Conservation (phyloP, 2,888 invertebrate genomes). For the Periphyllus acericola region DNA sequence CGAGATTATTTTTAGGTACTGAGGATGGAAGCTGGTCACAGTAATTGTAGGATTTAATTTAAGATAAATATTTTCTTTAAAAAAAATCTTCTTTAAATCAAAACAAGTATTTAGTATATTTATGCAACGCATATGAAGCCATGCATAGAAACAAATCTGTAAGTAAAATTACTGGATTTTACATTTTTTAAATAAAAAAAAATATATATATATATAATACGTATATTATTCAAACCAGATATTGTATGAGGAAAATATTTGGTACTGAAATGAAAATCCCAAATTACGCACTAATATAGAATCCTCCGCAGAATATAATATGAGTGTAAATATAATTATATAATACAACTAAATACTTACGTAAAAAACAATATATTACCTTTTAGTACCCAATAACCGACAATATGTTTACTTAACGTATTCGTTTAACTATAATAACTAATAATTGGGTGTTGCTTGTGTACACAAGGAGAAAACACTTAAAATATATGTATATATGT, state of each 20-base stretch:
- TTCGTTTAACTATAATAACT: neutral
- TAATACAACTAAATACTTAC: no score
- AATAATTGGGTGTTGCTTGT: neutral
- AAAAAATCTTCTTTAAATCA: no score
- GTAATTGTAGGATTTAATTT: no score
- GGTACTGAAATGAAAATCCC: neutral
- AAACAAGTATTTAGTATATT: no score
- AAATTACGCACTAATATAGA: neutral
- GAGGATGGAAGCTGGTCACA: no score
- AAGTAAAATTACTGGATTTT: neutral
- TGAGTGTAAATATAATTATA: neutral
- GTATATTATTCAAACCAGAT: no score
- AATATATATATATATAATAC: neutral
- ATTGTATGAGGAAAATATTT: neutral
- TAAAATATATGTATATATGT: neutral
- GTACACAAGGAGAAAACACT: neutral
- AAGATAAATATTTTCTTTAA: no score
- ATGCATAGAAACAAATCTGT: neutral
- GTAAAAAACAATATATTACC: no score
- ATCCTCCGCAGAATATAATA: neutral
- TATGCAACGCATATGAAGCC: neutral
- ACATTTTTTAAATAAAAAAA: neutral
- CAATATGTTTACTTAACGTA: neutral
- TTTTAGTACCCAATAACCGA: neutral
- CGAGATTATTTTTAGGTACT: no score